phyloP scores from a whole-genome alignment of 2,797 vertebrate genomes.

The Danio kyathit region DNA sequence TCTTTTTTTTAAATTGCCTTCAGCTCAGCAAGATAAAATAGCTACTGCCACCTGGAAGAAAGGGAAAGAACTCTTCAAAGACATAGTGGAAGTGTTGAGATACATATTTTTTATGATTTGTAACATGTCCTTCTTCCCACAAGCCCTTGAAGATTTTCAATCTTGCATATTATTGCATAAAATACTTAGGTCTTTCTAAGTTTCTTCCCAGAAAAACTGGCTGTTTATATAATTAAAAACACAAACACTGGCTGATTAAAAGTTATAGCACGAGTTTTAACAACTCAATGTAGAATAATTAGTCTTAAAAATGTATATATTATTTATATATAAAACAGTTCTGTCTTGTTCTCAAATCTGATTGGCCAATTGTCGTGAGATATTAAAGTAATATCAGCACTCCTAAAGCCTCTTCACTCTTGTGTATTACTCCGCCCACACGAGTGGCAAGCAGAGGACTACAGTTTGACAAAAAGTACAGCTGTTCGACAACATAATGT shows the following conservation, averaged over 20 bases:
- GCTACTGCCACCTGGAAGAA: conserved; percentile 21
- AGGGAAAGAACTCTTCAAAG: conserved; percentile 47
- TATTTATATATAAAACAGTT: too few relatives aligned
- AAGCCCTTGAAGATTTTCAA: conserved; percentile 46
- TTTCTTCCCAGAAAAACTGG: conserved; percentile 51
- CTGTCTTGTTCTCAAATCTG: too few relatives aligned
- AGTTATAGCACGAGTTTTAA: background rate
- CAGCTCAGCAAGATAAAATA: conserved; percentile 29
- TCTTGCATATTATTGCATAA: conserved; percentile 69
- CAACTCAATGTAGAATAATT: conserved; percentile 25
- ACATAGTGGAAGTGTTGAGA: conserved; percentile 55
- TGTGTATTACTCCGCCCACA: too few relatives aligned
- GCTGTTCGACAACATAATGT: too few relatives aligned
- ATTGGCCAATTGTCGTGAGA: too few relatives aligned
- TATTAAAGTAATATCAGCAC: too few relatives aligned
- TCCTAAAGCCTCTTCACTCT: too few relatives aligned
- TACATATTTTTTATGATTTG: conserved; percentile 52
- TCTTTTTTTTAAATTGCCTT: conserved; percentile 16
- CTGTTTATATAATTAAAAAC: conserved; percentile 2
- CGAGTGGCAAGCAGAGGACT: too few relatives aligned
- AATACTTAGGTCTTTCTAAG: conserved; percentile 57
- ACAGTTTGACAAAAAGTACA: too few relatives aligned
- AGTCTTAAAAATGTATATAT: conserved; percentile 13
- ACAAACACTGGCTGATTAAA: background rate
- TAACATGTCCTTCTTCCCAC: conserved; percentile 21